Conservation (phyloP, 2,888 invertebrate species). For the Hydrotaea diabolus region DNA sequence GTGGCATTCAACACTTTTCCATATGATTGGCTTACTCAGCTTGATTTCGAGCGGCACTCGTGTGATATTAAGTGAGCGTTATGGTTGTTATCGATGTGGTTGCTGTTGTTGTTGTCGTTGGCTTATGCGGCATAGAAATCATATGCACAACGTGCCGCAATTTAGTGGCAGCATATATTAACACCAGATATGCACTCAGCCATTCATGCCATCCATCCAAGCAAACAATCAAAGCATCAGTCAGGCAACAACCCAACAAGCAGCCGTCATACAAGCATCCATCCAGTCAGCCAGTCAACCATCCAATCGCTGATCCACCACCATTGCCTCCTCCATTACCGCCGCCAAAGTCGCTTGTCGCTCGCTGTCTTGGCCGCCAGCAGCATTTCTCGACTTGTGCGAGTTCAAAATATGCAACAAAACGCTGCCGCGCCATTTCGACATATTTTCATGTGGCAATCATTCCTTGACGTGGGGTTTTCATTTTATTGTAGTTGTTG, state of each 20-base stretch:
- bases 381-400: constrained; percentile 1
- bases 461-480: background rate
- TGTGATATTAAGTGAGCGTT: constrained; percentile 14
- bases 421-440: too few species aligned
- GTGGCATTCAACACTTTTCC: constrained; percentile 54
- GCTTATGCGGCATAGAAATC: constrained; percentile 2
- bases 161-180: constrained; percentile 40
- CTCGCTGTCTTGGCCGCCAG: background rate
- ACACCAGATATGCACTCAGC: constrained; percentile 30
- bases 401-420: background rate
- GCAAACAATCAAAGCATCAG: constrained; percentile 3
- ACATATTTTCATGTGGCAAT: background rate
- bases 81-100: background rate
- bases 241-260: background rate
- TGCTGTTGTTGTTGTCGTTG: background rate
- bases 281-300: background rate
- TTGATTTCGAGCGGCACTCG: background rate
- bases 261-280: background rate
- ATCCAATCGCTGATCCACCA: background rate
- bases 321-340: background rate
- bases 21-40: constrained; percentile 26
- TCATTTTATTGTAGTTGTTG: background rate
- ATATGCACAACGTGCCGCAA: constrained; percentile 39
- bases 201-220: background rate
- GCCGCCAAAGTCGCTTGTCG: background rate